Evolutionary conservation across 2,888 invertebrate species (phyloP).

Genomic region (Macaria liturata): DNA sequence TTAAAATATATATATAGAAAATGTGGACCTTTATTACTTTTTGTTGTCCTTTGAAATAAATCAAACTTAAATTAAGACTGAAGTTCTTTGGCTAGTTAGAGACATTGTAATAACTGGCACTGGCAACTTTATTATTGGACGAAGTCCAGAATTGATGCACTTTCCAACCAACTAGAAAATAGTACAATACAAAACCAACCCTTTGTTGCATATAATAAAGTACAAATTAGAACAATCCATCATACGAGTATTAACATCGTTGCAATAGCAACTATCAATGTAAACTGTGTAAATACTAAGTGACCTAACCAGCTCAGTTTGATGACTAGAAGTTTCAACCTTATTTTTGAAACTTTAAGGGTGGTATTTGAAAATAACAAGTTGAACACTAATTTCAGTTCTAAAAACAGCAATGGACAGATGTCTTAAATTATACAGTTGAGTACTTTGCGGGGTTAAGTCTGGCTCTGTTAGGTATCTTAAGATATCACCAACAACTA

Average conservation of each 20-base stretch:
- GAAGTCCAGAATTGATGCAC: slow-evolving; percentile 38
- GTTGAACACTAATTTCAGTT: slow-evolving; percentile 5
- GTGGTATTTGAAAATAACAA: neutral
- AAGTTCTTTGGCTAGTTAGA: slow-evolving; percentile 27
- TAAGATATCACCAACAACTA: too few species aligned
- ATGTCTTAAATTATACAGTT: slow-evolving; percentile 30
- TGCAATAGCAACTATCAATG: slow-evolving; percentile 8
- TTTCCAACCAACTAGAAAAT: slow-evolving; percentile 1
- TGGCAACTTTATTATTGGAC: slow-evolving; percentile 41
- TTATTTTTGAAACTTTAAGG: neutral
- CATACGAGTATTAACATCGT: neutral
- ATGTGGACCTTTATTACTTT: too few species aligned
- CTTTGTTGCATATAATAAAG: too few species aligned
- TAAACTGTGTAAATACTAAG: slow-evolving; percentile 8
- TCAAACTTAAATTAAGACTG: too few species aligned
- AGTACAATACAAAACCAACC: neutral
- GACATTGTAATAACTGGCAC: slow-evolving; percentile 41
- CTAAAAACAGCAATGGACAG: slow-evolving; percentile 24
- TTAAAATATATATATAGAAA: too few species aligned
- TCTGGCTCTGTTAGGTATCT: neutral
- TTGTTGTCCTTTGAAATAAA: too few species aligned
- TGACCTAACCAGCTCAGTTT: slow-evolving; percentile 16
- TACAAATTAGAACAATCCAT: neutral
- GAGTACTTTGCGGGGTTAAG: slow-evolving; percentile 14
- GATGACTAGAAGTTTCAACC: neutral